These are phyloP conservation scores for Sarcophaga caerulescens DNA, from an alignment of 2,888 invertebrate species.

Conservation along the genomic window DNA sequence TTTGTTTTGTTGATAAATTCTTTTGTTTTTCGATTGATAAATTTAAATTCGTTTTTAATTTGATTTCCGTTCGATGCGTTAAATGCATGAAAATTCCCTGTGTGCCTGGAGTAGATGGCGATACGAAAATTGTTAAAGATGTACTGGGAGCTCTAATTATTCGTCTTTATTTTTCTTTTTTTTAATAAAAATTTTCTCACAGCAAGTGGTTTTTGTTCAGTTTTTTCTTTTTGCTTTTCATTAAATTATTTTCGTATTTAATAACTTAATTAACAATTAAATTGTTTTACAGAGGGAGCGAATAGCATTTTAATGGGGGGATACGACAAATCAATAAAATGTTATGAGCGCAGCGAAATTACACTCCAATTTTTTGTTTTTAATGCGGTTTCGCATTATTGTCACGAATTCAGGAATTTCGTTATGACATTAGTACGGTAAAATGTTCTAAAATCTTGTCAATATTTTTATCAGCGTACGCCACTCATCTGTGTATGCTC, in stretches of 20 bases:
- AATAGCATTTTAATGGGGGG: too few relatives aligned
- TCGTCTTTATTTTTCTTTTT: background rate
- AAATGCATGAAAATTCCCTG: background rate
- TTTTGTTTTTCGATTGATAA: constrained; percentile 50
- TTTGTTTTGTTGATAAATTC: constrained; percentile 6
- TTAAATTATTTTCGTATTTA: constrained; percentile 45
- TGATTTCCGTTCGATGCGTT: constrained; percentile 58
- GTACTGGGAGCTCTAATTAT: background rate
- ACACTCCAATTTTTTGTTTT: too few relatives aligned
- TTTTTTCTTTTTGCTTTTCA: constrained; percentile 65
- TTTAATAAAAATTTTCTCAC: constrained; percentile 48
- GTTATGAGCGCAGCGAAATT: too few relatives aligned
- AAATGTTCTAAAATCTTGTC: too few relatives aligned
- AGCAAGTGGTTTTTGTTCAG: constrained; percentile 55
- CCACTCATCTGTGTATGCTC: too few relatives aligned
- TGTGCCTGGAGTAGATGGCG: background rate
- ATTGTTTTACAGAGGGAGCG: constrained; percentile 1
- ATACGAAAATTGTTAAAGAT: background rate
- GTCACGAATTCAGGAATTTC: too few relatives aligned
- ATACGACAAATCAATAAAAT: too few relatives aligned
- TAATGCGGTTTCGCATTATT: too few relatives aligned
- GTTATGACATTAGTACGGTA: too few relatives aligned
- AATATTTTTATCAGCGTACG: too few relatives aligned
- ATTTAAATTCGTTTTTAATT: constrained; percentile 67
- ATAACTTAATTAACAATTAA: constrained; percentile 70